Base-by-base conservation (phyloP, 92 coral and sea anemone genomes). In the Porites divaricata region DNA sequence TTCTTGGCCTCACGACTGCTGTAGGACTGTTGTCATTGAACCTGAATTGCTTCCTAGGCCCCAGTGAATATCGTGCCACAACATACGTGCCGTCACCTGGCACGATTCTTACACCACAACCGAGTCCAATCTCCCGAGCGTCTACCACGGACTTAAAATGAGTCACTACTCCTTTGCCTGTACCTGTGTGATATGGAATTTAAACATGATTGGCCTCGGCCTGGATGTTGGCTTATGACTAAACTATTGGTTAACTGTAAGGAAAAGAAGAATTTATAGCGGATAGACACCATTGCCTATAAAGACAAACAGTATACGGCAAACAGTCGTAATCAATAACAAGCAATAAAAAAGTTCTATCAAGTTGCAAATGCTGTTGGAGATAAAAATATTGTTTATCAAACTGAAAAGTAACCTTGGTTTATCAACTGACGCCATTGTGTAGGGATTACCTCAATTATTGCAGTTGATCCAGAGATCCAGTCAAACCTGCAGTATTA, bases 21-120 rank as follows among this genome's bases (percentile, higher is more conserved):
- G 11, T 1, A 35, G 87, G 23, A 24, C 48, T 50, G 41, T 28
- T 24, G 62, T 77, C 76, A 53, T 61, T 79, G 0, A 79, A 25
- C 65, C 51, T 67, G 50, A 79, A 79, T 54, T 67, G 49, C 13
- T 15, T 8, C 9, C 74, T 19, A 52, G 78, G 58, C 22, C 68
- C 79, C 74, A 63, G 23, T 15, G 86, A 82, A 61, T 83, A 91
- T 51, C 78, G 94, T 2, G 92, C 94, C 28, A 87, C 85, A 1
- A 91, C 87, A 62, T 88, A 88, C 8, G 94, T 87, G 1, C 94
- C 94, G 69, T 77, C 82, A 4, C 90, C 89, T 8, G 92, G 83
- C 62, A 20, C 76, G 20, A 91, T 72, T 9, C 45, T 85, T 25
- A 91, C 53, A 8, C 94, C 94, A 49, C 94, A 91, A n/a, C 94